Evolutionary conservation across 2,888 invertebrate species (phyloP), one percentile per base, ranked within the genome.

Genomic region (Laspeyria flexula): DNA sequence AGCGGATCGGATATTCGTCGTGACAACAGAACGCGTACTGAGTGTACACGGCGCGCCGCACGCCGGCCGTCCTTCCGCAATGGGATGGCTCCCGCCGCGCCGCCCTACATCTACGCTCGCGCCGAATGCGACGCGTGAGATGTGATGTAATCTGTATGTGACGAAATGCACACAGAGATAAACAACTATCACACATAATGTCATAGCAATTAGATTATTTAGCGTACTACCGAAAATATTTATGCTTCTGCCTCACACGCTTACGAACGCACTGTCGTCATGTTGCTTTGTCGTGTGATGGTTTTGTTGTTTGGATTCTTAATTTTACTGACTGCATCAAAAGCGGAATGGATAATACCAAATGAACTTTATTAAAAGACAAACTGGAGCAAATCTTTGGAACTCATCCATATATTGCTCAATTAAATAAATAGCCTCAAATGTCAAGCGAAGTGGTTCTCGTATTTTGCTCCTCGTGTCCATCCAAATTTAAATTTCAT

Each of bases 1-100:
- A 79, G 85, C 84, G 86, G 66, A 80, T 77, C 88, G 83, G 82
- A 77, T 81, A 77, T 75, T 77, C 81, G 73, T 71, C 85, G 77
- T 85, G 88, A 86, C 89, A 88, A 82, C 87, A 68, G 75, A 77
- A 62, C 84, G 81, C 79, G 79, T 73, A 85, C 84, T 81, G 81
- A 78, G 60, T 38, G 30, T 23, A 11, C 30, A 30, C 44, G 40
- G 31, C 65, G 71, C 70, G 37, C 40, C 51, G 39, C 33, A 15
- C 44, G 53, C 41, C 51, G 43, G 15, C 76, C 78, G 83, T 80
- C 86, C 86, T 89, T 88, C 85, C 88, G 88, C 80, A 79, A 76
- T 82, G 85, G 90, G 88, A 86, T 78, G 84, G 77, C 89, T 90
- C 90, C 90, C 90, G 90, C 90, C 85, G 81, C 85, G 88, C 79